Evolutionary conservation across 2,888 invertebrate species (phyloP).

Genomic region (Chirona hameri): DNA sequence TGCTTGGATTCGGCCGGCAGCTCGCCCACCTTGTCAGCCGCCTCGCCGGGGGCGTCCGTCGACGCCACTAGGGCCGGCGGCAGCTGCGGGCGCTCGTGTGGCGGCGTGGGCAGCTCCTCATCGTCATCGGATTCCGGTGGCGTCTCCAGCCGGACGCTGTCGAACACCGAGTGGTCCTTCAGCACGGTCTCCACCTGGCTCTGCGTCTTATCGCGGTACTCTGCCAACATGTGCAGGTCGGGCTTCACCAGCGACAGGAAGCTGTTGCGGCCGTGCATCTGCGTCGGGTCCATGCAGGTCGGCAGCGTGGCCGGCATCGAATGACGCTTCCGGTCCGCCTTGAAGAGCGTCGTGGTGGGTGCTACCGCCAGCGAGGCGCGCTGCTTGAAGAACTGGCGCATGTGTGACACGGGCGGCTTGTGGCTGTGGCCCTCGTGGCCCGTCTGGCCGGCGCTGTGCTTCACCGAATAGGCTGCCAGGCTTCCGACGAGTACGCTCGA

Average conservation of each 20-base stretch:
- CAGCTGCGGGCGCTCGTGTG: background rate
- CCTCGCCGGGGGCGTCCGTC: background rate
- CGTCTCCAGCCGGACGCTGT: background rate
- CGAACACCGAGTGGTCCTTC: background rate
- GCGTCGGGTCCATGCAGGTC: background rate
- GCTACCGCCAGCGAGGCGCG: background rate
- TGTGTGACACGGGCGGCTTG: background rate
- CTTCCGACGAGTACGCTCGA: background rate
- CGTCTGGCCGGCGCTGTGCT: background rate
- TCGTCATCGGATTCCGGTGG: background rate
- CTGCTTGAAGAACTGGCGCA: background rate
- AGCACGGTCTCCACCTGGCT: background rate
- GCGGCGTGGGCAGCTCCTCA: background rate
- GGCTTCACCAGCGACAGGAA: background rate
- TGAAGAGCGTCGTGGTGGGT: background rate
- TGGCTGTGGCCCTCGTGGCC: background rate
- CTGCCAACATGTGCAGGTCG: background rate
- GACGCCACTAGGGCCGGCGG: background rate
- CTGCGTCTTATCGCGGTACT: conserved; percentile 9
- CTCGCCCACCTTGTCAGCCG: background rate
- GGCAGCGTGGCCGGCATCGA: background rate
- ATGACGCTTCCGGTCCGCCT: background rate
- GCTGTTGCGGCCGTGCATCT: background rate
- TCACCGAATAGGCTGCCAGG: background rate
- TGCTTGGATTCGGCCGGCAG: background rate